Conservation (phyloP, 1,140 invertebrate genomes). For the Sipha flava region DNA sequence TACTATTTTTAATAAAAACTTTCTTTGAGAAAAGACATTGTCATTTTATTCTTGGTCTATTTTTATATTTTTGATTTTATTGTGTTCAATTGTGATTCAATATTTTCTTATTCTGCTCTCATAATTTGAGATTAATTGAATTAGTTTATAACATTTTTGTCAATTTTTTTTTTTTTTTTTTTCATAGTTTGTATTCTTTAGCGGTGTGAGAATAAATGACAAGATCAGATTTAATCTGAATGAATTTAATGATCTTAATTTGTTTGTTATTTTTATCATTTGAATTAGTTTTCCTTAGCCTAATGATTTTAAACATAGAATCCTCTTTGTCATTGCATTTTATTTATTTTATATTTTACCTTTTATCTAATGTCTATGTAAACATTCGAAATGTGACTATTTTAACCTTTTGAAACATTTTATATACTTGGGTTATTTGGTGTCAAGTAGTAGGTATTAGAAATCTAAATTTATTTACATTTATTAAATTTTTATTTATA, state of each 20-base stretch:
- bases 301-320: background rate
- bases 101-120: background rate
- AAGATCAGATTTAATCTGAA: constrained; percentile 11
- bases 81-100: background rate
- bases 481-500: too few relatives aligned
- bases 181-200: background rate
- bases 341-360: background rate
- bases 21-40: background rate
- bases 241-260: constrained; percentile 15
- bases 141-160: constrained; percentile 21
- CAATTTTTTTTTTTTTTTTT: background rate
- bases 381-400: too few relatives aligned
- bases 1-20: constrained; percentile 2
- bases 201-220: constrained; percentile 25
- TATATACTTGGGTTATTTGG: too few relatives aligned
- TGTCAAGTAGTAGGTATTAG: too few relatives aligned
- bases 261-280: constrained; percentile 17
- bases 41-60: constrained; percentile 9
- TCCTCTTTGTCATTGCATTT: background rate
- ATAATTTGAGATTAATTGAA: constrained; percentile 12
- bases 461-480: too few relatives aligned
- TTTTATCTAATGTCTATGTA: too few relatives aligned
- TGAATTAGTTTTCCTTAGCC: constrained; percentile 21
- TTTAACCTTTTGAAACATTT: too few relatives aligned
- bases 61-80: constrained; percentile 28